Evolutionary conservation across 2,113 vertebrate species (phyloP), one percentile per base, ranked within the genome.

Genomic region (Himantopus leucocephalus): DNA sequence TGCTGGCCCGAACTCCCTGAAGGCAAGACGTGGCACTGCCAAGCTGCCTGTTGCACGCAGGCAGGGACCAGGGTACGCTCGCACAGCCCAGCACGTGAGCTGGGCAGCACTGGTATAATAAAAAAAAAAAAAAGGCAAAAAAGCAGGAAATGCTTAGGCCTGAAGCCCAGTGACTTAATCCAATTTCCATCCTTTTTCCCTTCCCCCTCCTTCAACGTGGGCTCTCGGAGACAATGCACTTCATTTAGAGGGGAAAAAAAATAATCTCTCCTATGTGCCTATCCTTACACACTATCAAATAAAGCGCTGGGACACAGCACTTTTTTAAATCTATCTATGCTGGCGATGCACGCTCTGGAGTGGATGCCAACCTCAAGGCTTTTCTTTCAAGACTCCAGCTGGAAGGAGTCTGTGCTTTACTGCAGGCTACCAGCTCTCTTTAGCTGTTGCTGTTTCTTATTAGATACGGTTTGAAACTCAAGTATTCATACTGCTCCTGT

Each of bases 131-230:
- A 6, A 10, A 26, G 32, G 30, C 24, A 63, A 15, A 21, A 2
- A 10, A 13, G 59, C 94, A 95, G 95, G 96, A 96, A 97, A 93
- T 55, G 90, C 87, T 96, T 76, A 73, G 96, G 96, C 90, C 74
- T 76, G 74, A 85, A 95, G 94, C 96, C 96, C 93, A 95, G 93
- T 88, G 94, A 93, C 70, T 96, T 96, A 96, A 97, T 95, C 66
- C 87, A 95, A 88, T 96, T 97, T 96, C 92, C 94, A 92, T 62
- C 66, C 68, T 56, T 88, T 56, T 81, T 63, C 94, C 90, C 93
- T 87, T 87, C 93, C 93, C 93, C 96, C 94, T 94, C 48, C 58
- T 66, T 53, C 53, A 90, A 62, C 1, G 2, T 70, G 74, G 43
- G 30, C 84, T 91, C 83, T 84, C 17, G 13, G 77, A 82, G 66